Evolutionary conservation across 2,113 vertebrate genomes (phyloP), one percentile per base, ranked within the genome.

Genomic region (Charina bottae): DNA sequence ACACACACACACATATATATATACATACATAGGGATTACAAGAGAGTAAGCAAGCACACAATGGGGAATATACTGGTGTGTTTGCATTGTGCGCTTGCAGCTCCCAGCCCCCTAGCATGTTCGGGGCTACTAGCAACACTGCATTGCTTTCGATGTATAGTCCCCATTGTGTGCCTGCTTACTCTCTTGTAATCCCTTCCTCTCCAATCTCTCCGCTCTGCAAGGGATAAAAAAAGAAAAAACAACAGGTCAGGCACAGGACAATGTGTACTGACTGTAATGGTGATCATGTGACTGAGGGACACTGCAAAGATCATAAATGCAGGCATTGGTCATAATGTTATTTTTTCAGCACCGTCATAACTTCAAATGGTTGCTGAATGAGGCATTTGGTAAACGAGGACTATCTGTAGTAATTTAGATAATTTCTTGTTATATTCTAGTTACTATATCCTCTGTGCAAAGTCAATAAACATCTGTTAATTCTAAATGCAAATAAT

Each of bases 351-450:
- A 72, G 68, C 33, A 78, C 33, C 19, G n/a, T 72, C 37, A 15
- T 78, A 42, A 72, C n/a, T 17, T 72, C 13, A 0, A 72, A 72
- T 72, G 15, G 2, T 72, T 17, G 21, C 33, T 78, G 68, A 42
- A 78, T 37, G 17, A 21, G 33, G 33, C 17, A 78, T 13, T 42
- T 78, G 68, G 17, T 33, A 72, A 72, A 1, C 37, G 33, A 78
- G 6, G 6, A 37, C 68, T 78, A 21, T 37, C 17, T 78, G 6
- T 78, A 94, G 58, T 56, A 88, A 64, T 68, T 94, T 86, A 92
- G 94, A 96, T 94, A 93, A 90, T 85, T 94, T 88, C 46, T 12
- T 94, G 90, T 88, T 95, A 95, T 96, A 93, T 49, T 53, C 9
- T 91, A 87, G 23, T 92, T 92, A 92, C 92, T 91, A 88, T 68